Evolutionary conservation across 2,797 vertebrate genomes (phyloP).

Genomic region (Perdix hodgsoniae): DNA sequence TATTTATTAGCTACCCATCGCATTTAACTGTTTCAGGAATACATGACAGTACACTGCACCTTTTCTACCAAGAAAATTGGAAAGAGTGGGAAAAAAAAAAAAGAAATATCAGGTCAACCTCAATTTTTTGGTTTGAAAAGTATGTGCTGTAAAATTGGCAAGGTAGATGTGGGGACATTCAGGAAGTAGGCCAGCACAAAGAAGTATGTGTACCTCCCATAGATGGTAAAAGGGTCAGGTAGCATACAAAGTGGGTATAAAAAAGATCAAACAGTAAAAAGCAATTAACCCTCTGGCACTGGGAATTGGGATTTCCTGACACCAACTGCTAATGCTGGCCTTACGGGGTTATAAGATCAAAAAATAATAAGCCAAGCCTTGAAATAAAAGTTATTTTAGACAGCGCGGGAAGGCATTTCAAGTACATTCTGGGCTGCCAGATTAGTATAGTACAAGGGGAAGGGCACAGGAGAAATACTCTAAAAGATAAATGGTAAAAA

Average conservation of each 20-base stretch:
- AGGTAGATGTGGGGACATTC: conserved; percentile 19
- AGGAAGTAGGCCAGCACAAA: conserved; percentile 49
- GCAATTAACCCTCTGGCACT: conserved; percentile 73
- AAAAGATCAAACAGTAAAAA: conserved; percentile 73
- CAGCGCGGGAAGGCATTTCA: conserved; percentile 37
- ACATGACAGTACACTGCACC: background rate
- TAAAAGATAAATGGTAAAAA: conserved; percentile 35
- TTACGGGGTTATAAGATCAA: conserved; percentile 68
- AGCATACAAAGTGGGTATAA: conserved; percentile 42
- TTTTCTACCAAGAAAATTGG: conserved; percentile 13
- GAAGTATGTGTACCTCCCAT: background rate
- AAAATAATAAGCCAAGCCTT: conserved; percentile 57
- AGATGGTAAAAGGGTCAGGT: conserved; percentile 43
- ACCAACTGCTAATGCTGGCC: conserved; percentile 54
- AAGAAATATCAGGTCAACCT: conserved; percentile 38
- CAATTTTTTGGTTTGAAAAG: conserved; percentile 29
- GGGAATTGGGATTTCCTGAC: conserved; percentile 72
- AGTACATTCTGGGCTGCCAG: background rate
- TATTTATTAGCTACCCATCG: background rate
- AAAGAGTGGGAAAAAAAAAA: background rate
- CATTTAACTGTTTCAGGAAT: background rate
- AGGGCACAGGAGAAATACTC: background rate
- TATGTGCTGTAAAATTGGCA: background rate
- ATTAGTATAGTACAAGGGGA: background rate
- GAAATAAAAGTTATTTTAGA: conserved; percentile 58